Conservation (phyloP, 35 echinoderm and acorn worm genomes). For the Heliocidaris erythrogramma region DNA sequence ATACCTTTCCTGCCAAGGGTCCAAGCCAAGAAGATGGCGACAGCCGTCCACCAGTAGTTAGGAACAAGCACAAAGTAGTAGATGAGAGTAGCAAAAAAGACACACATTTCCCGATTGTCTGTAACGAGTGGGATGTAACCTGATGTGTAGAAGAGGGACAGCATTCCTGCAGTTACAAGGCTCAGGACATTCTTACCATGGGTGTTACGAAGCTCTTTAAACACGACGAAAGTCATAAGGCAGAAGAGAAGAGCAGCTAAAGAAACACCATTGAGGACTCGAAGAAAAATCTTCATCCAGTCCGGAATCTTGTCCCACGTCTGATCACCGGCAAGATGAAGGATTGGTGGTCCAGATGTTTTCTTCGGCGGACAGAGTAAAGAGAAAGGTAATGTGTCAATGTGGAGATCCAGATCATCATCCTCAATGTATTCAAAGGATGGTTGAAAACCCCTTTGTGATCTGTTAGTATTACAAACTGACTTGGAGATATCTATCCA, state of each 20-base stretch:
- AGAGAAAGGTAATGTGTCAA: not conserved
- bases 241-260: not conserved
- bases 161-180: not conserved
- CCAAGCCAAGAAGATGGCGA: slow-evolving; percentile 21
- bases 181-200: slow-evolving; percentile 20
- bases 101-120: not conserved
- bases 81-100: slow-evolving; percentile 31
- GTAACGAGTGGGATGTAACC: slow-evolving; percentile 18
- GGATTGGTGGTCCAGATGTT: not conserved
- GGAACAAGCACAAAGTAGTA: slow-evolving; percentile 18
- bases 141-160: not conserved
- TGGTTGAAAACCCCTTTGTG: not conserved
- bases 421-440: not conserved
- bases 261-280: not conserved
- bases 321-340: not conserved
- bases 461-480: not conserved
- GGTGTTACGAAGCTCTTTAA: slow-evolving; percentile 7
- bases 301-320: slow-evolving; percentile 1
- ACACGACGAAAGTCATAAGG: not conserved
- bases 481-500: not conserved
- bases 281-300: not conserved
- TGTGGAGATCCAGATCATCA: not conserved
- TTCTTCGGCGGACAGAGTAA: not conserved
- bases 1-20: slow-evolving; percentile 18
- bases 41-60: slow-evolving; percentile 40